Conservation (phyloP, 1,140 invertebrate species). For the Heliconius hermathena region DNA sequence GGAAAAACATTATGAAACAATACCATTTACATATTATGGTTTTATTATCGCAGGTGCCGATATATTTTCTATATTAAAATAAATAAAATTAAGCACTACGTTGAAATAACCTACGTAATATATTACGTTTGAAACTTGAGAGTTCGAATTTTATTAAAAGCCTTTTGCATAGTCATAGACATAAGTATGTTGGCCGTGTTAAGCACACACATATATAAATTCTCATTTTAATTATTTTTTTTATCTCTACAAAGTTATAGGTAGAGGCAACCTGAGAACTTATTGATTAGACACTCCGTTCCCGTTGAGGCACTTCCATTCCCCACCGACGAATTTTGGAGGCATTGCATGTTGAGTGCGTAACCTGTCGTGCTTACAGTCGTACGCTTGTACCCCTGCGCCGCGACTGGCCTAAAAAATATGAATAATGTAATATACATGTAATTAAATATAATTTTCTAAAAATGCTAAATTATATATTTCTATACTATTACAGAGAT, state of each 20-base stretch:
- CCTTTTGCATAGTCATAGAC: not conserved
- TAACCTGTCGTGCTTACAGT: no score
- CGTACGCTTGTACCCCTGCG: no score
- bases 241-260: no score
- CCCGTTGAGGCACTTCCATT: no score
- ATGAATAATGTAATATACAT: not conserved
- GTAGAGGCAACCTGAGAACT: no score
- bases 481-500: not conserved
- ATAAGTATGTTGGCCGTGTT: not conserved
- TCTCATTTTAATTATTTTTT: no score
- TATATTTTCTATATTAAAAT: slow-evolving; percentile 8
- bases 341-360: no score
- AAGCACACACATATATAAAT: no score
- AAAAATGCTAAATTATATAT: not conserved
- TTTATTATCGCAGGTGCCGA: slow-evolving; percentile 16
- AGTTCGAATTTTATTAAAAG: not conserved
- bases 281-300: no score
- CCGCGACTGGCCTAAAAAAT: not conserved
- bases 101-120: not conserved
- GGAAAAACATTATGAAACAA: slow-evolving; percentile 28
- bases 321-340: no score
- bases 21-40: slow-evolving; percentile 23
- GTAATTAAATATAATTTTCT: not conserved
- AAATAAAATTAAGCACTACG: not conserved
- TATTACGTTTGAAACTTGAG: not conserved